Percentiles rank a stretch among this genome's conserved stretches.
Conservation (phyloP, 2,888 invertebrate genomes). For the Sphaerophoria taeniata region DNA sequence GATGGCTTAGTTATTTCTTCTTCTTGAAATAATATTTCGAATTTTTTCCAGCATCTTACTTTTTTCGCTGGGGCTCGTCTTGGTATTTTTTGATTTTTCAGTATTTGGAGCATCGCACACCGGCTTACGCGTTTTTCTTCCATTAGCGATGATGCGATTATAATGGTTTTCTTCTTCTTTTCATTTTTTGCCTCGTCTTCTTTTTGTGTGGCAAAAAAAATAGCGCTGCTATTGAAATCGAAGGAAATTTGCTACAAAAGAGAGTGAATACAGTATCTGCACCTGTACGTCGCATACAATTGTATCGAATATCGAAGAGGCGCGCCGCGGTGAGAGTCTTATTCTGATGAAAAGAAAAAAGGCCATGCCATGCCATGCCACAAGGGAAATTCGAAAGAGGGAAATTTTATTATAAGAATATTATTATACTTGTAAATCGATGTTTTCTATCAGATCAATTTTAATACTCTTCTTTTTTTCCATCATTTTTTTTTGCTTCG, state of each 20-base stretch:
- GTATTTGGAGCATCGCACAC: constrained; percentile 31
- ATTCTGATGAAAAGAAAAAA: constrained; percentile 7
- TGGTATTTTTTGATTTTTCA: constrained; percentile 25
- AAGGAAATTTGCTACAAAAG: no score
- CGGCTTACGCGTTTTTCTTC: constrained; percentile 58
- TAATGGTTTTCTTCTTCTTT: constrained; percentile 45
- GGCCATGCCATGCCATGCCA: constrained; percentile 22
- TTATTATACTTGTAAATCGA: constrained; percentile 27
- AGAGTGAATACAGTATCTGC: no score
- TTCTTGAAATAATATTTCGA: neutral
- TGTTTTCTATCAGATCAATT: constrained; percentile 17
- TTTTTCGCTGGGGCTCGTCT: neutral
- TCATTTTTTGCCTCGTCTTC: neutral
- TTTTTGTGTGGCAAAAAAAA: neutral
- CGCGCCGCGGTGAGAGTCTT: neutral
- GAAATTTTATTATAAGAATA: constrained; percentile 26
- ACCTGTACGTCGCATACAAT: neutral
- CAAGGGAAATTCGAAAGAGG: neutral
- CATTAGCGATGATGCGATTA: constrained; percentile 73
- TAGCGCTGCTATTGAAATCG: neutral
- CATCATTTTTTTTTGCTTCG: neutral
- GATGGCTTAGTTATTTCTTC: constrained; percentile 42
- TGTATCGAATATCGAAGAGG: neutral
- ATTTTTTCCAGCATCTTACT: neutral
- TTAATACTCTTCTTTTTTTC: neutral